Evolutionary conservation across 2,888 invertebrate genomes (phyloP).

Genomic region (Tipula unca): DNA sequence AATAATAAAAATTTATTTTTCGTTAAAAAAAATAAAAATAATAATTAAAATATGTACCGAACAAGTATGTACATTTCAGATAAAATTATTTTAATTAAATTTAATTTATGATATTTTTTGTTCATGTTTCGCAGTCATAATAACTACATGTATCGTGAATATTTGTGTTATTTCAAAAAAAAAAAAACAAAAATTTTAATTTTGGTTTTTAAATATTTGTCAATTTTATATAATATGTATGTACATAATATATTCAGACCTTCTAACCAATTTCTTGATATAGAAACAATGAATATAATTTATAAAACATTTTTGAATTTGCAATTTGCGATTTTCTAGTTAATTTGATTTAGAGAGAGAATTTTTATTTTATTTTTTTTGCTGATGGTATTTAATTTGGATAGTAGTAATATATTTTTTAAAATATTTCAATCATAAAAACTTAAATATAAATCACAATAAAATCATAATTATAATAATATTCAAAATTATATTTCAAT

Average conservation of each 20-base stretch:
- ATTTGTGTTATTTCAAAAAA: background rate
- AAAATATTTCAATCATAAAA: background rate
- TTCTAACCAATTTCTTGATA: background rate
- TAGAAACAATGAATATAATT: constrained; percentile 8
- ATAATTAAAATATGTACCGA: background rate
- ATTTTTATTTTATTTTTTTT: background rate
- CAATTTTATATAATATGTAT: background rate
- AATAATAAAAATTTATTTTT: background rate
- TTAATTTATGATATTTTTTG: background rate
- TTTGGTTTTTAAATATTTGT: constrained; percentile 8
- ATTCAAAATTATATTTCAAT: background rate
- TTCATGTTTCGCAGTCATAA: background rate
- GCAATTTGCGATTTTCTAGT: background rate
- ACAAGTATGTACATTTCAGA: background rate
- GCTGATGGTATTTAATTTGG: background rate
- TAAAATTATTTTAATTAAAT: constrained; percentile 14
- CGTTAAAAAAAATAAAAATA: background rate
- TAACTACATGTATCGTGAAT: background rate
- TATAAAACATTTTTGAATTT: background rate
- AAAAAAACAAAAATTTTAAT: background rate
- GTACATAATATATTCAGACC: background rate
- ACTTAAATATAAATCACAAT: background rate
- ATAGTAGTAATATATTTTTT: background rate
- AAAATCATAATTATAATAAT: no score
- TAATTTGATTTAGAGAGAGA: background rate